phyloP scores from a whole-genome alignment of 2,113 vertebrate genomes.

The Glareola pratincola region DNA sequence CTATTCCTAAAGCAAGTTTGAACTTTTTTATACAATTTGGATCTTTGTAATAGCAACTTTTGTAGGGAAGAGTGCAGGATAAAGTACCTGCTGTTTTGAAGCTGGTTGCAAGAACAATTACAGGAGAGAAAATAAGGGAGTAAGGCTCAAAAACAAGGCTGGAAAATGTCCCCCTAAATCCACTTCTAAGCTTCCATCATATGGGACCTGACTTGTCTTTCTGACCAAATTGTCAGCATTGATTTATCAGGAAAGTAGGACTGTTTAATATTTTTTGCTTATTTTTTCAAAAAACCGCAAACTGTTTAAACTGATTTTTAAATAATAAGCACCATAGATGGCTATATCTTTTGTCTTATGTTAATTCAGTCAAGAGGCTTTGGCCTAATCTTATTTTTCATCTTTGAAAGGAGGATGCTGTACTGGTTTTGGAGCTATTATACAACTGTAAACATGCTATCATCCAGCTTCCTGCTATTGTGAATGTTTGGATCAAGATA shows the following conservation, averaged over 20 bases:
- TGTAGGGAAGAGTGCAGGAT: background rate
- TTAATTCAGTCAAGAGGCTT: background rate
- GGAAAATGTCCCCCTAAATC: background rate
- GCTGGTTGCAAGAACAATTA: background rate
- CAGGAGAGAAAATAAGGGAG: rapidly evolving
- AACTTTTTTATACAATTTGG: background rate
- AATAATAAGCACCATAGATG: background rate
- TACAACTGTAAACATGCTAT: background rate
- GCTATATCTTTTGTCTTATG: background rate
- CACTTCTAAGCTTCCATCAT: background rate
- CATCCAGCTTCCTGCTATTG: conserved; percentile 67
- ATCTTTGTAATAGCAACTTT: background rate
- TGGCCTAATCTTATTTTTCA: conserved; percentile 8
- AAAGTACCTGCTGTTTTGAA: background rate
- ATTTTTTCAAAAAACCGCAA: background rate
- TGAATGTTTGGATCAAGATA: conserved; percentile 33
- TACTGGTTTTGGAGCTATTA: conserved; percentile 9
- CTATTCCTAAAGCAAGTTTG: background rate
- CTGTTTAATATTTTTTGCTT: background rate
- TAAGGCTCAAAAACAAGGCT: background rate
- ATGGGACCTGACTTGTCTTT: background rate
- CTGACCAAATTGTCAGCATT: background rate
- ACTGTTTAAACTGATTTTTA: background rate
- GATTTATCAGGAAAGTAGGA: background rate
- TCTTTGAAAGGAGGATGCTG: conserved; percentile 2